phyloP scores from a whole-genome alignment of 1,140 invertebrate genomes.

The Acromyrmex heyeri region DNA sequence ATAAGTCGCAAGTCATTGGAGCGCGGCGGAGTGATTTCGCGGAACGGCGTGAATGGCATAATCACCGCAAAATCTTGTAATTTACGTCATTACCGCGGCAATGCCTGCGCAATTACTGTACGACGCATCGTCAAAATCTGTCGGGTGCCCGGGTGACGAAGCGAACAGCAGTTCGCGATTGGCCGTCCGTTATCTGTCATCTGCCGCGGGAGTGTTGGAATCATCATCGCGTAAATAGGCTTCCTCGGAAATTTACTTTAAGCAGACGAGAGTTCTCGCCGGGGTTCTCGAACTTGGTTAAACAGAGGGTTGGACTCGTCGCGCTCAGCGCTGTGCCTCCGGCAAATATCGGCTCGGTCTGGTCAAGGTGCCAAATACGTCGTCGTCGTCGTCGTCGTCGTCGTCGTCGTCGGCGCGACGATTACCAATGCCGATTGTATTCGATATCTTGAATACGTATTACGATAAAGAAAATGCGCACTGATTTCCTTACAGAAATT shows the following conservation, averaged over 20 bases:
- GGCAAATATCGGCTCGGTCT: neutral
- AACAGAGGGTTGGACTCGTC: conserved; percentile 6
- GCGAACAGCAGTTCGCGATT: conserved; percentile 45
- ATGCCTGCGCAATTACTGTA: neutral
- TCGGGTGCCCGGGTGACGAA: neutral
- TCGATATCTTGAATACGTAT: neutral
- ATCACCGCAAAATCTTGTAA: conserved; percentile 16
- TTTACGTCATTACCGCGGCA: conserved; percentile 21
- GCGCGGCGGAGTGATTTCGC: conserved; percentile 12
- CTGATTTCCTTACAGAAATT: too few relatives aligned
- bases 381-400: neutral
- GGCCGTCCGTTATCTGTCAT: conserved; percentile 66
- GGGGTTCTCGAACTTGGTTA: conserved; percentile 52
- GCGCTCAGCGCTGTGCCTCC: neutral
- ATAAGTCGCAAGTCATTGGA: conserved; percentile 2
- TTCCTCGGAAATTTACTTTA: conserved; percentile 59
- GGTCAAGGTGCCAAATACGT: neutral
- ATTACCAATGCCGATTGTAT: neutral
- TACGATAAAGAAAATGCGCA: neutral
- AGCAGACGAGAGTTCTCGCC: conserved; percentile 8
- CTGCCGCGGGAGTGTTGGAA: conserved; percentile 63
- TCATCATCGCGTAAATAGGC: conserved; percentile 54
- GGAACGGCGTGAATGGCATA: neutral
- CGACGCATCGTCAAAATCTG: conserved; percentile 35
- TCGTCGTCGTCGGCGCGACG: neutral